Base-by-base conservation (phyloP, 2,113 vertebrate species). In the Gasterosteus aculeatus region DNA sequence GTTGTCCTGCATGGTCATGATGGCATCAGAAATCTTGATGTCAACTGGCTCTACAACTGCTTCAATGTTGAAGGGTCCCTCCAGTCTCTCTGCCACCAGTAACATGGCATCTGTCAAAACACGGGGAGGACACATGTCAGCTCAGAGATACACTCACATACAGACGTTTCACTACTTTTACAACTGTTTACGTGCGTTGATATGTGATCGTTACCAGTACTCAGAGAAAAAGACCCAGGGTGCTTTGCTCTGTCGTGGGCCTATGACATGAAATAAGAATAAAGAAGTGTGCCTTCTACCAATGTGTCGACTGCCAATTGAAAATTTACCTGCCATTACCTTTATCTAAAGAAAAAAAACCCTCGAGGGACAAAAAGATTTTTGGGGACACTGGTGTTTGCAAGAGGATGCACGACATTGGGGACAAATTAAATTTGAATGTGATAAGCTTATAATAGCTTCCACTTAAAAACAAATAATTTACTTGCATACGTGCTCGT, bases 1-100 rank as follows among this genome's bases (percentile, higher is more conserved):
- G 95, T 98, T 99, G 62, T 97, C 97, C 88, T 99, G 98, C 97
- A 99, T 97, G 91, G 94, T 95, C 96, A 97, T 97, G 85, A 99
- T 99, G 87, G 98, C 97, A 75, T 99, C 97, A 5, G 98, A 98
- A 91, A 99, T 99, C 94, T 99, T 99, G 88, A 97, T 92, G 77
- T 99, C 98, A 31, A 99, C 96, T 5, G 97, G 98, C 75, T 98
- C 95, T 91, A 99, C 95, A 79, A 98, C 96, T 0, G 94, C 93
- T 91, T 99, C 97, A 10, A 99, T 99, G 95, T 98, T 98, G 91
- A 96, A 96, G 0, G 98, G 98, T 70, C 98, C 97, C 85, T 96
- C 94, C 89, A 99, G 94, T 88, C 96, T 94, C 82, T 97, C 96
- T 38, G 96, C 98, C 87, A 98, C 97, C 94, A 97, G 92, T 74